These are phyloP conservation scores for Australoheros facetus DNA, from an alignment of 2,797 vertebrate genomes.

Conservation along the genomic window DNA sequence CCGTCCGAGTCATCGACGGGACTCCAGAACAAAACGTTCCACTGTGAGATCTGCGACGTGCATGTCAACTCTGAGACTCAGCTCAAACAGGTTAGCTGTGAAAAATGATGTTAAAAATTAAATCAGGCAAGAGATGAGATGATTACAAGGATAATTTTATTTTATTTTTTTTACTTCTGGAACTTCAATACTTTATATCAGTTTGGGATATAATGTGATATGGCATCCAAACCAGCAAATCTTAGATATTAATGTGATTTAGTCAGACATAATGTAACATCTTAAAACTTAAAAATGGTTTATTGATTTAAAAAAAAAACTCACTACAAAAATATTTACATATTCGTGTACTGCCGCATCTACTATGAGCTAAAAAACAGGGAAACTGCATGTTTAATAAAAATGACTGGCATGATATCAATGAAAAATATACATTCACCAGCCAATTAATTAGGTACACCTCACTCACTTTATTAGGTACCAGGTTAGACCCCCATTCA, in stretches of 20 bases:
- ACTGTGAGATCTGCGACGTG: slow-evolving; percentile 98
- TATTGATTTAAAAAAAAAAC: background rate
- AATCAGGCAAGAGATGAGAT: background rate
- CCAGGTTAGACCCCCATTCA: background rate
- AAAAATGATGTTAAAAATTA: background rate
- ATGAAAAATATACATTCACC: background rate
- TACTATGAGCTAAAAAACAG: fast-evolving
- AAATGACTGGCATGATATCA: background rate
- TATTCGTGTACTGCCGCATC: background rate
- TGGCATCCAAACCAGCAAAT: background rate
- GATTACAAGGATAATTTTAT: background rate
- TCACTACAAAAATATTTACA: background rate
- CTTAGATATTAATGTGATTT: background rate
- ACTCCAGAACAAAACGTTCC: slow-evolving; percentile 98
- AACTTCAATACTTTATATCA: background rate
- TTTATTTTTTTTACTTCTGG: background rate
- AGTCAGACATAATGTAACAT: background rate
- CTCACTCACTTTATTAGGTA: background rate
- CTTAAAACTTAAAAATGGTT: background rate
- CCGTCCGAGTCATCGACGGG: slow-evolving; percentile 85
- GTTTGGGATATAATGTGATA: background rate
- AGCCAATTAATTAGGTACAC: background rate
- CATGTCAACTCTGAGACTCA: slow-evolving; percentile 99
- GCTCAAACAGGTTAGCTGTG: slow-evolving; percentile 89
- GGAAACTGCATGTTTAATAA: background rate